These are phyloP conservation scores for Paralvinella palmiformis DNA, from an alignment of 1,140 invertebrate genomes.

Conservation along the genomic window DNA sequence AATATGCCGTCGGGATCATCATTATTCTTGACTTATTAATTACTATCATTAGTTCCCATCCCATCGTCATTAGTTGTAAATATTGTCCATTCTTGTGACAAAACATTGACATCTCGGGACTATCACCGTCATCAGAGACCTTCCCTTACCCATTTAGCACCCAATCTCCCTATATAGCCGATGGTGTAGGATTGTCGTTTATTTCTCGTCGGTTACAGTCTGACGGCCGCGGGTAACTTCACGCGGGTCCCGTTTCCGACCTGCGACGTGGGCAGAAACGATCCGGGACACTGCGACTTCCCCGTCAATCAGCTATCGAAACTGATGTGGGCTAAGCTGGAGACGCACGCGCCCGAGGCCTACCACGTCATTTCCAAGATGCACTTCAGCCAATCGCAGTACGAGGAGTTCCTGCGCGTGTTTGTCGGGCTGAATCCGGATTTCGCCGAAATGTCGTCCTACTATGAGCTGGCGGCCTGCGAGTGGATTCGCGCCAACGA, in stretches of 20 bases:
- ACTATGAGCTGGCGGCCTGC: slow-evolving; percentile 57
- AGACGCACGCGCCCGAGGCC: slow-evolving; percentile 42
- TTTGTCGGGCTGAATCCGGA: slow-evolving; percentile 36
- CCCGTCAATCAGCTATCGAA: slow-evolving; percentile 58
- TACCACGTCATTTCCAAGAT: slow-evolving; percentile 56
- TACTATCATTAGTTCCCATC: too few relatives aligned
- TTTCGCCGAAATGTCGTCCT: slow-evolving; percentile 11
- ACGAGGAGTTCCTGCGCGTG: slow-evolving; percentile 53
- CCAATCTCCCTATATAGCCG: too few relatives aligned
- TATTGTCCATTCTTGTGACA: too few relatives aligned
- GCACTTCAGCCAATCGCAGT: slow-evolving; percentile 55
- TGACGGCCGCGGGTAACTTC: slow-evolving; percentile 48
- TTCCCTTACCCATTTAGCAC: too few relatives aligned
- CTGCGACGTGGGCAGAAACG: slow-evolving; percentile 24
- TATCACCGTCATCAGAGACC: too few relatives aligned
- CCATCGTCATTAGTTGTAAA: too few relatives aligned
- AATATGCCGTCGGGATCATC: too few relatives aligned
- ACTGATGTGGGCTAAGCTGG: slow-evolving; percentile 58
- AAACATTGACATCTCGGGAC: too few relatives aligned
- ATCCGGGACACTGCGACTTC: slow-evolving; percentile 33
- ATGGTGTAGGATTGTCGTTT: too few relatives aligned
- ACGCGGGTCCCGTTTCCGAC: slow-evolving; percentile 52
- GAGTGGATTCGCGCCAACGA: slow-evolving; percentile 60
- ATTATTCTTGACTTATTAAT: too few relatives aligned
- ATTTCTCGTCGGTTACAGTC: too few relatives aligned